Conservation (phyloP, 2,797 vertebrate species). For the Cynopterus sphinx region DNA sequence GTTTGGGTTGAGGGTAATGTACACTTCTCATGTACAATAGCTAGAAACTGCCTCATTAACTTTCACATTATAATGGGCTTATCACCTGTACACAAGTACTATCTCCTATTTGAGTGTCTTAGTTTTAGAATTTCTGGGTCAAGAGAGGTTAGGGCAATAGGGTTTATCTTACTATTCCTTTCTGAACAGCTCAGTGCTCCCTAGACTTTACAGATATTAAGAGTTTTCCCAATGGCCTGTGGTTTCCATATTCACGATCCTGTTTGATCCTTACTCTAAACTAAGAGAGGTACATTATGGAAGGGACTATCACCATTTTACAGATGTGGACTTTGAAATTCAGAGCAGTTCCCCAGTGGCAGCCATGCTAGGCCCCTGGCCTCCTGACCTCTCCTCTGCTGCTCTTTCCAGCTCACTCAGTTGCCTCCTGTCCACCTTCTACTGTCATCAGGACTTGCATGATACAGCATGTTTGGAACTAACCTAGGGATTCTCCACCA, state of each 20-base stretch:
- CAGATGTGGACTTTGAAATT: neutral
- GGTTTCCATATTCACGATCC: neutral
- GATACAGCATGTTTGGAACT: neutral
- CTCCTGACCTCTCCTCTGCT: neutral
- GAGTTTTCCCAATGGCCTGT: neutral
- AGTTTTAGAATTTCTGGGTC: conserved; percentile 14
- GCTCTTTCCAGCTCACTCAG: neutral
- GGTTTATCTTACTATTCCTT: neutral
- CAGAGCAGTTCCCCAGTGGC: neutral
- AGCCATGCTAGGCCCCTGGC: neutral
- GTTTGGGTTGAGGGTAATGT: neutral
- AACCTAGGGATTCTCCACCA: neutral
- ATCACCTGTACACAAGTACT: neutral
- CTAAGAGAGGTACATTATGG: neutral
- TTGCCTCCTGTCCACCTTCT: neutral
- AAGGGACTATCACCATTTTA: neutral
- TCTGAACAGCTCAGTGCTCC: neutral
- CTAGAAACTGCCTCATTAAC: neutral
- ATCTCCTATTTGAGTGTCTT: neutral
- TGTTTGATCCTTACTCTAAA: neutral
- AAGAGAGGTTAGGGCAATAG: neutral
- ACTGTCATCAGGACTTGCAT: neutral
- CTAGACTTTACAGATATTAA: neutral
- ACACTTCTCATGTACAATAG: neutral
- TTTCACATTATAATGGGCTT: neutral